These are phyloP conservation scores for Pardalotus punctatus DNA, from an alignment of 2,113 vertebrate genomes.

Conservation along the genomic window DNA sequence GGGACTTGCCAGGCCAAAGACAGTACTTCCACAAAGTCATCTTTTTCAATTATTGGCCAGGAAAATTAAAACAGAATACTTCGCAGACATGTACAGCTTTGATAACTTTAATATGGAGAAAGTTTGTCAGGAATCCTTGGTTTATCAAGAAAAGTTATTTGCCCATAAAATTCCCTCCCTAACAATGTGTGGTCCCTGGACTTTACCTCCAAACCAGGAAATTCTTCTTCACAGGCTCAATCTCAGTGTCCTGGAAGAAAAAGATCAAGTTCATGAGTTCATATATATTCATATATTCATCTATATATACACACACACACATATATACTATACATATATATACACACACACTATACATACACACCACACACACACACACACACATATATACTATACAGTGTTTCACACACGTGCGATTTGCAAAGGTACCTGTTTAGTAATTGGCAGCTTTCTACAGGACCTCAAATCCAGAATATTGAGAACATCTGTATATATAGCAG, in stretches of 20 bases:
- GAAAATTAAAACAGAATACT: neutral
- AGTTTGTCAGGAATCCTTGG: neutral
- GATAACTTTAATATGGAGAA: neutral
- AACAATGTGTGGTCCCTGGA: neutral
- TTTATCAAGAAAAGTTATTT: neutral
- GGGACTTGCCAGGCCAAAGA: neutral
- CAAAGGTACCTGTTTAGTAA: neutral
- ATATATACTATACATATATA: too few relatives aligned
- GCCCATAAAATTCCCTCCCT: neutral
- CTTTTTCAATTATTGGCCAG: neutral
- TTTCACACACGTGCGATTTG: neutral
- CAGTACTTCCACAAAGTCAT: neutral
- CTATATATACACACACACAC: too few relatives aligned
- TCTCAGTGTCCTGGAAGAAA: neutral
- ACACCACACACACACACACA: too few relatives aligned
- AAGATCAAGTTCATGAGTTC: neutral
- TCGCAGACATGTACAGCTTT: neutral
- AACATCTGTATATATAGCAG: neutral
- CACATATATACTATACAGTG: neutral
- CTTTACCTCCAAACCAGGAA: neutral
- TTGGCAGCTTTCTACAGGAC: neutral
- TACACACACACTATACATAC: too few relatives aligned
- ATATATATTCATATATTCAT: too few relatives aligned
- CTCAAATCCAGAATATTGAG: neutral
- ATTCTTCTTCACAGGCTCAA: neutral